These are phyloP conservation scores for Clarias magur DNA, from an alignment of 2,113 vertebrate genomes.

Conservation along the genomic window DNA sequence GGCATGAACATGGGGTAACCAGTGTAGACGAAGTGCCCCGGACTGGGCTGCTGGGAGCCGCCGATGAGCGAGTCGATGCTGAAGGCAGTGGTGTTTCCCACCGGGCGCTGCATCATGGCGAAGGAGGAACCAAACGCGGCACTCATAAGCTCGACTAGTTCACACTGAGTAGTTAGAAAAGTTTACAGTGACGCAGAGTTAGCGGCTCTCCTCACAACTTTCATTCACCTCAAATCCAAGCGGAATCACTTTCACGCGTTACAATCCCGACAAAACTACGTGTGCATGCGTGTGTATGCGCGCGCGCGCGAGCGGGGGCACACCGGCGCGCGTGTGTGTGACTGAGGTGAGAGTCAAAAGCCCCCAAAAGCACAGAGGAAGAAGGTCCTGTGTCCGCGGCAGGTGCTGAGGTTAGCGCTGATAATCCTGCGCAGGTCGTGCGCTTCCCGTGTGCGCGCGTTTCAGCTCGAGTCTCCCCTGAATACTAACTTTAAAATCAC, in stretches of 20 bases:
- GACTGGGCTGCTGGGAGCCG: constrained; percentile 85
- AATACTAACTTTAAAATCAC: constrained; percentile 1
- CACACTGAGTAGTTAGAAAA: not conserved
- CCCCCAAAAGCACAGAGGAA: not conserved
- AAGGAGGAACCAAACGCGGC: constrained; percentile 83
- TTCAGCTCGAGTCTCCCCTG: not conserved
- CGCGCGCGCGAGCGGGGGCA: not conserved
- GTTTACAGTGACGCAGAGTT: not conserved
- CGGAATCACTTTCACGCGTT: not conserved
- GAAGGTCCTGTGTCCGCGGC: not conserved
- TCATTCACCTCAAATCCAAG: not conserved
- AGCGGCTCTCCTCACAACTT: not conserved
- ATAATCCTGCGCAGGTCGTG: constrained; percentile 13
- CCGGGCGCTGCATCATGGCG: constrained; percentile 95
- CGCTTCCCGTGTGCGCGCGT: constrained; percentile 46
- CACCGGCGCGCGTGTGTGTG: not conserved
- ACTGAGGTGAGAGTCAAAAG: not conserved
- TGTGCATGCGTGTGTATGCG: not conserved
- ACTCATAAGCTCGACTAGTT: constrained; percentile 77
- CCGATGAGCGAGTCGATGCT: constrained; percentile 96
- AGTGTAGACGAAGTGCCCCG: constrained; percentile 90
- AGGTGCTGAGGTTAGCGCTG: not conserved
- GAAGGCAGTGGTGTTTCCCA: constrained; percentile 92
- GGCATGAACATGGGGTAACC: constrained; percentile 98
- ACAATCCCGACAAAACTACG: not conserved